A percentile compares a stretch with the other conserved stretches of the same genome.
Evolutionary conservation across 2,888 invertebrate species (phyloP).

Genomic region (Dioctria rufipes): DNA sequence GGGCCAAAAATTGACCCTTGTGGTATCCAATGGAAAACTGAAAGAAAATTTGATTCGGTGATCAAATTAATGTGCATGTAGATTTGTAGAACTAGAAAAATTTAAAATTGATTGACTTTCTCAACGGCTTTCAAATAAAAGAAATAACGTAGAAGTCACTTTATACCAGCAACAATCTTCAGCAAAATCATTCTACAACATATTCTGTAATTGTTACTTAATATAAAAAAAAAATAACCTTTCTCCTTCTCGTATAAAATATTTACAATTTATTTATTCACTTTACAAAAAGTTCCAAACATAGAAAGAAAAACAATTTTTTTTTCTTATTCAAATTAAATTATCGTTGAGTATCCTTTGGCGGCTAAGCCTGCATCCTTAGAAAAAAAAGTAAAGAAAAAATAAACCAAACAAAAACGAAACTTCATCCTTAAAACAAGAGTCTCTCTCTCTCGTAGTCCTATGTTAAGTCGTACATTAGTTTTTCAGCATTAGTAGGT

Average conservation of each 20-base stretch:
- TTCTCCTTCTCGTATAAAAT: conserved; percentile 39
- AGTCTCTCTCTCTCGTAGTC: background rate
- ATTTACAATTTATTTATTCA: conserved; percentile 44
- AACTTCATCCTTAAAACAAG: background rate
- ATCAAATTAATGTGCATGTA: too few species aligned
- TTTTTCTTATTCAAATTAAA: conserved; percentile 18
- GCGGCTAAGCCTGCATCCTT: background rate
- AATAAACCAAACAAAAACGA: background rate
- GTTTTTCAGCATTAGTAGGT: conserved; percentile 69
- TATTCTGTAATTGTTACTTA: too few species aligned
- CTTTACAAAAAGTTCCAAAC: conserved; percentile 44
- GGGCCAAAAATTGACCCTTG: too few species aligned
- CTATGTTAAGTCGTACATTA: conserved; percentile 67
- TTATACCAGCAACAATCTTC: too few species aligned
- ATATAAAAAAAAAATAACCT: background rate
- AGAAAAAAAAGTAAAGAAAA: too few species aligned
- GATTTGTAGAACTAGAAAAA: too few species aligned
- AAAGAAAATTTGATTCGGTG: too few species aligned
- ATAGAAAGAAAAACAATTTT: background rate
- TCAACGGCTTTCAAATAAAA: too few species aligned
- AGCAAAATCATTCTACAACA: too few species aligned
- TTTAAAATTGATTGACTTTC: too few species aligned
- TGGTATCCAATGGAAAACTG: too few species aligned
- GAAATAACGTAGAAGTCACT: too few species aligned
- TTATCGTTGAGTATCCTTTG: conserved; percentile 49